These are phyloP conservation scores for Brachirus orientalis DNA, from an alignment of 2,113 vertebrate genomes.

Conservation along the genomic window DNA sequence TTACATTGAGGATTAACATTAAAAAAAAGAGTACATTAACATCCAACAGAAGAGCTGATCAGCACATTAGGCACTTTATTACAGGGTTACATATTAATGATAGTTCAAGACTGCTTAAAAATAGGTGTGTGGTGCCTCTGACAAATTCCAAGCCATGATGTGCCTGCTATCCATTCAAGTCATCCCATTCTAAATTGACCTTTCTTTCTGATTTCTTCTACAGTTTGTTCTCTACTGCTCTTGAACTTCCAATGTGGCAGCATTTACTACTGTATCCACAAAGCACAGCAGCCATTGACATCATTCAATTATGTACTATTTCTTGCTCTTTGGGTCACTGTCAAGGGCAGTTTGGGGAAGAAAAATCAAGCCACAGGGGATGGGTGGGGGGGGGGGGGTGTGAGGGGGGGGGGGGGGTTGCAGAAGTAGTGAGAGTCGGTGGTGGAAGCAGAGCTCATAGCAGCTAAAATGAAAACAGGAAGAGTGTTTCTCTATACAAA, in stretches of 20 bases:
- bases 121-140: no score
- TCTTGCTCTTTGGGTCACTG: background rate
- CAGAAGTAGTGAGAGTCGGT: conserved; percentile 22
- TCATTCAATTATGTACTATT: conserved; percentile 36
- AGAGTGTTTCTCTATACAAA: conserved; percentile 37
- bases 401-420: no score
- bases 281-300: conserved; percentile 15
- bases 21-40: background rate
- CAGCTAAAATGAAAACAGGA: conserved; percentile 58
- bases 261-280: conserved; percentile 3
- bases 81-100: background rate
- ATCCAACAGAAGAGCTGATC: background rate
- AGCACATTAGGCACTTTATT: background rate
- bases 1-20: conserved; percentile 16
- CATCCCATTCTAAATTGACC: conserved; percentile 35
- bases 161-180: conserved; percentile 16
- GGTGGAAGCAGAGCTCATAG: conserved; percentile 12
- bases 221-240: conserved; percentile 13
- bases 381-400: background rate
- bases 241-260: conserved; percentile 26
- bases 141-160: conserved; percentile 19
- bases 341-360: conserved; percentile 18
- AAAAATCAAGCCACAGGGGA: conserved; percentile 15
- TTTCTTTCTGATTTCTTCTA: conserved; percentile 2
- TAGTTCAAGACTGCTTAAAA: no score